Percentiles rank a stretch among this genome's conserved stretches.
These are phyloP conservation scores for Chionomys nivalis DNA, from an alignment of 2,113 vertebrate genomes.

Conservation along the genomic window DNA sequence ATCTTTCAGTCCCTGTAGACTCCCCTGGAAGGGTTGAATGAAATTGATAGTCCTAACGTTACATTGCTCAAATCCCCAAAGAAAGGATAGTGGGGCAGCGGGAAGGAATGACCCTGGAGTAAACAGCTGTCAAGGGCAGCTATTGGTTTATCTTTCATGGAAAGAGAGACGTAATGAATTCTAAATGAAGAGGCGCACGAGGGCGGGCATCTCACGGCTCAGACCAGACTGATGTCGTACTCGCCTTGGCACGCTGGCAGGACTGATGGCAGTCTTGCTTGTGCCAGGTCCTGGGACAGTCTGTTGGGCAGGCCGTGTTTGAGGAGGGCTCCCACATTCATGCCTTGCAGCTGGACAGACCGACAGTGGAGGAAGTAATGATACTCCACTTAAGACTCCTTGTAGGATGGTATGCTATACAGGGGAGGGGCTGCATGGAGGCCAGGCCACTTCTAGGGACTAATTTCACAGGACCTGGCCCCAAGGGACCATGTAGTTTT, in stretches of 20 bases:
- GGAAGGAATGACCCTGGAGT: slow-evolving; percentile 87
- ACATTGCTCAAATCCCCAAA: slow-evolving; percentile 88
- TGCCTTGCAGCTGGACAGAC: background rate
- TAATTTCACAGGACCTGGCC: background rate
- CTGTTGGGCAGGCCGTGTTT: background rate
- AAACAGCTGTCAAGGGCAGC: slow-evolving; percentile 92
- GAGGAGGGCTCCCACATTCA: background rate
- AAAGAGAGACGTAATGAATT: slow-evolving; percentile 86
- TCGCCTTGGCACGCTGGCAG: slow-evolving; percentile 71
- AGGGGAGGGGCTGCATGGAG: fast-evolving
- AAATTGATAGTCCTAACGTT: slow-evolving; percentile 90
- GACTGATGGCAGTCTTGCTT: slow-evolving; percentile 45
- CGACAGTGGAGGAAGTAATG: fast-evolving
- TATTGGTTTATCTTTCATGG: slow-evolving; percentile 87
- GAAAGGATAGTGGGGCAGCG: slow-evolving; percentile 86
- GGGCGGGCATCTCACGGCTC: slow-evolving; percentile 72
- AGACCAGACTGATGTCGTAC: slow-evolving; percentile 25
- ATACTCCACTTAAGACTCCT: background rate
- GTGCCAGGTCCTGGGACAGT: fast-evolving
- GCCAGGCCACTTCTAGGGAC: background rate
- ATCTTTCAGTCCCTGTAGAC: slow-evolving; percentile 85
- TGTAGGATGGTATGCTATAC: background rate
- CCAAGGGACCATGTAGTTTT: background rate
- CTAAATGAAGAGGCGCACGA: slow-evolving; percentile 84
- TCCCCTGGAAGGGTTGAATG: slow-evolving; percentile 88